Base-by-base conservation (phyloP, 2,797 vertebrate genomes). In the Parotocinclus haroldoi region DNA sequence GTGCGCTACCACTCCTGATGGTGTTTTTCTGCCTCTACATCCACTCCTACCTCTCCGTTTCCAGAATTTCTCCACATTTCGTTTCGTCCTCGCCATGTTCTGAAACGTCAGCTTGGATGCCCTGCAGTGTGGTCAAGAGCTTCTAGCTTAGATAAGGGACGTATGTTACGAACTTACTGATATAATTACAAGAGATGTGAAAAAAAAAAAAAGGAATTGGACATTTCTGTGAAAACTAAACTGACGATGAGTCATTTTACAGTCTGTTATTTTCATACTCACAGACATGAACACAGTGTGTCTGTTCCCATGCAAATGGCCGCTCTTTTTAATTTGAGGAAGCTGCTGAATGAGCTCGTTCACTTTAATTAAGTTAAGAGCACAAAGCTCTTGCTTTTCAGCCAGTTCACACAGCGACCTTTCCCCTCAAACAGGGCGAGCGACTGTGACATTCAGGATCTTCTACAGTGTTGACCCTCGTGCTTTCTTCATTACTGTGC, bases 1-100 rank as follows among this genome's bases (percentile, higher is more conserved):
- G 87, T 83, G 77, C 81, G 76, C 42, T 40, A 48, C 55, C 59
- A 45, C 55, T 58, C 72, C 76, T 73, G 69, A 63, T 86, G 86
- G 79, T 86, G 88, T 83, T 86, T 82, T 78, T 68, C 50, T 45
- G 61, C n/a, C 49, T 12, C 46, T 58, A 48, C 52, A 4, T n/a
- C 18, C 61, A 37, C 12, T 63, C 54, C 40, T 14, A 63, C 40
- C 7, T 54, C 48, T 42, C 40, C 40, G 49, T 64, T 17, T 45
- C 53, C 36, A 63, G 13, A 49, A 39, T 40, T 68, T 16, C 13
- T 51, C 27, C 27, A 27, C 27, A 5, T 27, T 27, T 27, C 27
- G 5, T 27, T 27, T 2, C 37, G 7, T 42, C 56, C 40, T 48
- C 55, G 48, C 52, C 18, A 19, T 19, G 44, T 50, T 49, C 13